Percentiles rank a stretch among this genome's conserved stretches.
Conservation (phyloP, 2,113 vertebrate genomes). For the Electrona antarctica region DNA sequence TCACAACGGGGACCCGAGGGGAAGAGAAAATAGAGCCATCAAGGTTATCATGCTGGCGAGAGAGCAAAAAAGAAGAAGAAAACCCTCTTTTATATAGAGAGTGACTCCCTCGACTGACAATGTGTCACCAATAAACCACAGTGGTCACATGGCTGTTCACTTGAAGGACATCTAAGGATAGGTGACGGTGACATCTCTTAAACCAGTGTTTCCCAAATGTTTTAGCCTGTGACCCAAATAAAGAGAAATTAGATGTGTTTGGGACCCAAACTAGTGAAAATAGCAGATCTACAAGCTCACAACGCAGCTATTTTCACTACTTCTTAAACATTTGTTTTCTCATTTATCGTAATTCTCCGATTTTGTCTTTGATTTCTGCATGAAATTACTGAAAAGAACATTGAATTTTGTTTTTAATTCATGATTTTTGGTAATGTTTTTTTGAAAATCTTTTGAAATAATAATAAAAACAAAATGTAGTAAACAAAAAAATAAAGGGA, state of each 20-base stretch:
- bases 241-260: constrained; percentile 6
- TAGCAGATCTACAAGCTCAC: too few relatives aligned
- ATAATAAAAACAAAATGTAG: too few relatives aligned
- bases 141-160: constrained; percentile 10
- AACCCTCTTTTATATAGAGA: constrained; percentile 47
- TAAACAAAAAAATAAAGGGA: too few relatives aligned
- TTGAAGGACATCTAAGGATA: constrained; percentile 31
- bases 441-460: too few relatives aligned
- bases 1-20: constrained; percentile 36
- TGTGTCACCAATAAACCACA: constrained; percentile 34
- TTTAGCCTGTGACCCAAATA: too few relatives aligned
- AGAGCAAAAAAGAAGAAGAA: constrained; percentile 15
- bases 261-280: not conserved
- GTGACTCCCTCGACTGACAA: constrained; percentile 41
- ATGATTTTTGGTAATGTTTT: too few relatives aligned
- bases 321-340: too few relatives aligned
- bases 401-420: too few relatives aligned
- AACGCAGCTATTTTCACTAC: too few relatives aligned
- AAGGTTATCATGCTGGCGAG: constrained; percentile 51
- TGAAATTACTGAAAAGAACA: too few relatives aligned
- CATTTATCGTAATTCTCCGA: too few relatives aligned
- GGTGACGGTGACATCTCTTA: constrained; percentile 11
- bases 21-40: constrained; percentile 50
- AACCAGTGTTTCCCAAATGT: not conserved
- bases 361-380: too few relatives aligned